Evolutionary conservation across 2,113 vertebrate species (phyloP).

Genomic region (Trogon surrucura): DNA sequence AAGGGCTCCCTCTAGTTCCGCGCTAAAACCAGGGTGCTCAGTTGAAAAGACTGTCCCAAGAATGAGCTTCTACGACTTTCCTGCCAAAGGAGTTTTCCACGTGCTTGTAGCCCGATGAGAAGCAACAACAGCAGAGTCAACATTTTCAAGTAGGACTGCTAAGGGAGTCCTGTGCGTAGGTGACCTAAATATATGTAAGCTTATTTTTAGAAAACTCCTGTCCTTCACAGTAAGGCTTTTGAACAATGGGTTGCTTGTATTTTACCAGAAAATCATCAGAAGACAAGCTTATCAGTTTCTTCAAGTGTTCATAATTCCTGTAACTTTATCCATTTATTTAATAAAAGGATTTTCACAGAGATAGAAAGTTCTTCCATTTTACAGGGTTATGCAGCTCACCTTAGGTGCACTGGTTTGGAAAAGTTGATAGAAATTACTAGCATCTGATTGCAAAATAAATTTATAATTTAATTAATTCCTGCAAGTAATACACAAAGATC

Average conservation of each 20-base stretch:
- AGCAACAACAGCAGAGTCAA: not conserved
- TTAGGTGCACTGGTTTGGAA: not conserved
- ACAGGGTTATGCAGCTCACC: not conserved
- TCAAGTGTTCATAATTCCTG: not conserved
- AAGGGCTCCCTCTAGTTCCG: slow-evolving; percentile 27
- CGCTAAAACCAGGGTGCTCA: not conserved
- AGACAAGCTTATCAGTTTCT: not conserved
- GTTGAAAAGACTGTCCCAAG: not conserved
- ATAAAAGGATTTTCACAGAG: not conserved
- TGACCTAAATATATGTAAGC: not conserved
- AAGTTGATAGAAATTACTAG: not conserved
- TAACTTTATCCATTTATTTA: not conserved
- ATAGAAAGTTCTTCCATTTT: not conserved
- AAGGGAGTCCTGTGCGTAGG: not conserved
- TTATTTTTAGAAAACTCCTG: not conserved
- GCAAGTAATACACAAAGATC: not conserved
- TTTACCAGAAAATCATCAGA: not conserved
- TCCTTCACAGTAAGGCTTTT: not conserved
- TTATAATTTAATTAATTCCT: not conserved
- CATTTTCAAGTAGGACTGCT: not conserved
- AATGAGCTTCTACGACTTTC: not conserved
- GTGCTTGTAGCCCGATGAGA: not conserved
- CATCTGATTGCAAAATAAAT: not conserved
- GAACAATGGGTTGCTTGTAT: not conserved
- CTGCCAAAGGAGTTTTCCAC: slow-evolving; percentile 10